Percentiles rank a stretch among this genome's conserved stretches.
Conservation (phyloP, 2,888 invertebrate species). For the Lithophane semibrunnea region DNA sequence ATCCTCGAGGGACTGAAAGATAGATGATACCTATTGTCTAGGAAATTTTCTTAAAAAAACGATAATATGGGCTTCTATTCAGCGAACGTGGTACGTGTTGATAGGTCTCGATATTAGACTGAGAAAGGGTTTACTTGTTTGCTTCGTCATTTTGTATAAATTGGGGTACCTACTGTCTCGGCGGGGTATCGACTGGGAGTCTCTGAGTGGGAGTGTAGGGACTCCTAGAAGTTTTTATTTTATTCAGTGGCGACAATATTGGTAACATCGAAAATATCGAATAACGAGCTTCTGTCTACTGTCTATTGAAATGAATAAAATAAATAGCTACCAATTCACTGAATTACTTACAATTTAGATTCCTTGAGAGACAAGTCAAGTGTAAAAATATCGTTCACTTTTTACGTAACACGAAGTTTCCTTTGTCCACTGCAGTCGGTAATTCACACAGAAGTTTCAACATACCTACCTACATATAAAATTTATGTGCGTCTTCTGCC, state of each 20-base stretch:
- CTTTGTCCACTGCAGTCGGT: slow-evolving; percentile 2
- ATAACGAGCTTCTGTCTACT: not conserved
- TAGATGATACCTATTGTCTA: slow-evolving; percentile 36
- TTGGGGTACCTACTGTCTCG: slow-evolving; percentile 20
- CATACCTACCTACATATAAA: slow-evolving; percentile 7
- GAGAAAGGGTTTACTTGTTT: slow-evolving; percentile 50
- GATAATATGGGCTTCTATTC: slow-evolving; percentile 33
- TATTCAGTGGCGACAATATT: slow-evolving; percentile 2
- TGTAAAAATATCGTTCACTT: not conserved
- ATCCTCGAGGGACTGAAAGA: slow-evolving; percentile 33
- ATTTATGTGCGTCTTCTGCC: slow-evolving; percentile 43
- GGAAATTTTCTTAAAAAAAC: slow-evolving; percentile 31
- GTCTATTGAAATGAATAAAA: not conserved
- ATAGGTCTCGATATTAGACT: slow-evolving; percentile 34
- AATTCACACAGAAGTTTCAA: slow-evolving; percentile 33
- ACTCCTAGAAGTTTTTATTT: slow-evolving; percentile 6
- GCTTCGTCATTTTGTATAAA: slow-evolving; percentile 35
- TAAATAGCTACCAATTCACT: not conserved
- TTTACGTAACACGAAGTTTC: slow-evolving; percentile 7
- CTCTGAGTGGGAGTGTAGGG: not conserved
- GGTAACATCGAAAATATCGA: not conserved
- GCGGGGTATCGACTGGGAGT: not conserved
- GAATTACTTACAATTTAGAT: not conserved
- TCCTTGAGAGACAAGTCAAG: not conserved
- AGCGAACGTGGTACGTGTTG: slow-evolving; percentile 30